Evolutionary conservation across 2,113 vertebrate species (phyloP), one percentile per base, ranked within the genome.

Genomic region (Pachyramphus minor): DNA sequence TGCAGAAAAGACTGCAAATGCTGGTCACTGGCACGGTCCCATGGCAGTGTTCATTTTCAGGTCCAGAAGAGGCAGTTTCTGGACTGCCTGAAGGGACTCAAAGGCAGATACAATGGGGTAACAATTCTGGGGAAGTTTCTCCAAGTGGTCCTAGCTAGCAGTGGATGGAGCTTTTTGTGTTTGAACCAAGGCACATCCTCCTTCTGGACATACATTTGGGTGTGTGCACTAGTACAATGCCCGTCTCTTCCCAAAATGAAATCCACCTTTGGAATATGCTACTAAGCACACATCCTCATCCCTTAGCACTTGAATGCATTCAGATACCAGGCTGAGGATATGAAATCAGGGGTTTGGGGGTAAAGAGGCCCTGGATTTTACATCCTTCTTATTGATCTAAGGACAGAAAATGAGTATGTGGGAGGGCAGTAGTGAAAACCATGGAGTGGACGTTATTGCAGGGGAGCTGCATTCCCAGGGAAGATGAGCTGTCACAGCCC

Each of bases 401-500:
- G 49, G 66, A 13, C 87, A 91, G 69, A 52, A 64, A 69, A 35
- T 11, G 49, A 47, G 44, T 64, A 69, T 50, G 85, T 80, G 94
- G 30, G 83, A 86, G 44, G 75, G 45, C 59, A 80, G 53, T 11
- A 42, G 41, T 8, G 20, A 76, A 85, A 84, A 66, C 67, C 53
- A 3, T 1, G 52, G 60, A 78, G 86, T 5, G 22, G 11, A 12
- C 25, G 6, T 74, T 27, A 53, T 72, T 95, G 60, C 50, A 86
- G 10, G 30, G 55, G 25, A 83, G 92, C 83, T 88, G 82, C 20
- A 6, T 63, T 80, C 55, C 68, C 49, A 59, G 88, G 58, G 88
- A 90, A 93, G 86, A 84, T 76, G 84, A 91, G 94, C 84, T 95
- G 69, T 95, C 92, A 23, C 39, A 87, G 76, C 83, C 39, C 67